These are phyloP conservation scores for Peromyscus attwateri DNA, from an alignment of 2,797 vertebrate species.

Conservation along the genomic window DNA sequence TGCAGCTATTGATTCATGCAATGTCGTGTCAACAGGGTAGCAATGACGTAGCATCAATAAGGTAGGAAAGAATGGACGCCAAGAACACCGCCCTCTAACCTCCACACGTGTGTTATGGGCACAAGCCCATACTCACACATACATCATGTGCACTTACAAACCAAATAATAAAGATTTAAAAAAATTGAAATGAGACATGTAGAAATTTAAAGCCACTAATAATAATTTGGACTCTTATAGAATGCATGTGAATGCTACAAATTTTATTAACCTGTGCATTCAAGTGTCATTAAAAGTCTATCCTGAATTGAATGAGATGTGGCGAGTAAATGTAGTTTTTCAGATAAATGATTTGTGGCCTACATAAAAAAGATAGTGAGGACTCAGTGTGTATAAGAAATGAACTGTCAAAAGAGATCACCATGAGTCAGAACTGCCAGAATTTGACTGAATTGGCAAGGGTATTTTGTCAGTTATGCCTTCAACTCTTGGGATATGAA, in stretches of 20 bases:
- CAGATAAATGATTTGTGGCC: accelerated
- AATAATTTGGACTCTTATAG: not conserved
- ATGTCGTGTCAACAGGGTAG: slow-evolving; percentile 87
- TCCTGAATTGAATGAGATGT: not conserved
- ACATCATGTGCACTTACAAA: not conserved
- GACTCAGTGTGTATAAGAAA: not conserved
- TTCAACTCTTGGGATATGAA: not conserved
- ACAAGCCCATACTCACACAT: not conserved
- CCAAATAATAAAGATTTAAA: not conserved
- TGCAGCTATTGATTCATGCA: slow-evolving; percentile 95
- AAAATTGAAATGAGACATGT: not conserved
- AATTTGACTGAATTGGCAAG: not conserved
- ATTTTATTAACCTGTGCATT: not conserved
- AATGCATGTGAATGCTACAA: not conserved
- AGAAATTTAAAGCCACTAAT: not conserved
- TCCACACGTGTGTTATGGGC: not conserved
- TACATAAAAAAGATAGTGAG: not conserved
- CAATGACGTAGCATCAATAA: not conserved
- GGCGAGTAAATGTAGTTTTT: not conserved
- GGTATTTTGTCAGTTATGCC: not conserved
- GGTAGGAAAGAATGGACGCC: not conserved
- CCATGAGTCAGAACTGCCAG: not conserved
- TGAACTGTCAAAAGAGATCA: not conserved
- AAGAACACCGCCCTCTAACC: not conserved
- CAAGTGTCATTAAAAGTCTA: not conserved